These are phyloP conservation scores for Bacillus rossius DNA, from an alignment of 1,140 invertebrate genomes.

Conservation along the genomic window DNA sequence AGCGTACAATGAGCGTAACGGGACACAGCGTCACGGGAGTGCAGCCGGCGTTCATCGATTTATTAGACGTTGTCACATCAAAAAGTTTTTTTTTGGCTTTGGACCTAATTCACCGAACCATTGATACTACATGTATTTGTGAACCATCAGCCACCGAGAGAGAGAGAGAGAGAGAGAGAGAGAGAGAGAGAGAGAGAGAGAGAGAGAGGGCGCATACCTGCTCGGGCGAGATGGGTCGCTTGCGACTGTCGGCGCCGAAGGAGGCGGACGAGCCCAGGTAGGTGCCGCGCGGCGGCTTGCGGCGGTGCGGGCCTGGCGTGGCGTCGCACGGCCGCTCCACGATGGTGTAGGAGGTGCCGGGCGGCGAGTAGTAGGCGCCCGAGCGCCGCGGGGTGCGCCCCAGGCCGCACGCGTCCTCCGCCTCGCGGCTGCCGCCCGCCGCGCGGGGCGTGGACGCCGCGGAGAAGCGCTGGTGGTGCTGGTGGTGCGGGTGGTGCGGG, in stretches of 20 bases:
- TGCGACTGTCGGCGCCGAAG: conserved; percentile 33
- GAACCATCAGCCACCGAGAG: conserved; percentile 40
- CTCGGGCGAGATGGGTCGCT: conserved; percentile 69
- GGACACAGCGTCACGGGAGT: no score
- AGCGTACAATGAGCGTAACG: no score
- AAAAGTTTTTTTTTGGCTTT: no score
- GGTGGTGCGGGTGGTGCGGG: conserved; percentile 2
- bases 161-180: no score
- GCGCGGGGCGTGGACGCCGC: neutral
- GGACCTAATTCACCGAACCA: no score
- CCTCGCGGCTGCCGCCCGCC: conserved; percentile 1
- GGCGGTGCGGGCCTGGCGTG: conserved; percentile 52
- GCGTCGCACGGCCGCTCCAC: conserved; percentile 72
- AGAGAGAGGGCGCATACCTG: conserved; percentile 47
- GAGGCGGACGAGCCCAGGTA: conserved; percentile 46
- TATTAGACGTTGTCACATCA: no score
- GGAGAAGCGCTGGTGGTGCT: neutral
- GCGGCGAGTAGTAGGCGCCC: conserved; percentile 48
- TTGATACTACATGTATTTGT: no score
- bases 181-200: neutral
- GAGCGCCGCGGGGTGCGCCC: conserved; percentile 13
- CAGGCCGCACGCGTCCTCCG: neutral
- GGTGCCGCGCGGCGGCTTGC: conserved; percentile 49
- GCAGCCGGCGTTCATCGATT: no score
- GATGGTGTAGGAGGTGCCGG: conserved; percentile 76